Base-by-base conservation (phyloP, 64 coral and sea anemone genomes). In the Actinia tenebrosa region DNA sequence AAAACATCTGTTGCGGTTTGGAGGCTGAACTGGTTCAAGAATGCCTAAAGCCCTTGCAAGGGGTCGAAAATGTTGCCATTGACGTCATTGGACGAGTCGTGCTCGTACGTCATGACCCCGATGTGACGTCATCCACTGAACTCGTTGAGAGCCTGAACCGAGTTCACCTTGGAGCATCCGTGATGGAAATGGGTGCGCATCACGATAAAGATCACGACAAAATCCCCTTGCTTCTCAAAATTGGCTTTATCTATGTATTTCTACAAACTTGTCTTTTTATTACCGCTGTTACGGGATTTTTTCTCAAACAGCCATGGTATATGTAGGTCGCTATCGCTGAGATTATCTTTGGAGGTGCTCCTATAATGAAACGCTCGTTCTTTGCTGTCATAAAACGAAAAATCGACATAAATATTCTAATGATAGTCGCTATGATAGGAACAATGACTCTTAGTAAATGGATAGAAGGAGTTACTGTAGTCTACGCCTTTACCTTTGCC, bases 1-100 rank as follows among this genome's bases (percentile, higher is more conserved):
- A 99, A 45, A 99, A 99, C n/a, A 95, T 99, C 25, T 99, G 97
- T 22, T 99, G 97, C 50, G 56, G 87, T 50, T 95, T 95, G 93
- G 97, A 99, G 86, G 78, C 85, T 26, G 71, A 89, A 27, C 81
- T 99, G 17, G 97, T 99, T 23, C 82, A 90, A 55, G 97, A 99
- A 45, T 87, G 86, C 56, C 60, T 99, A 44, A 84, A 86, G 11
- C 86, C 93, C 43, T 69, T 98, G 60, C 45, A 98, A 45, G 92
- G 95, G 45, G 92, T 98, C 59, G 60, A 53, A 44, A 89, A 82
- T 37, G 92, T 98, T 14, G 86, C 91, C 71, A 93, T 99, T 30
- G 95, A 99, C 92, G 91, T 95, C 42, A 93, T 99, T 83, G 97
- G 97, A 30, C 90, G 97, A 8, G 93, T 99, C 3, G 97, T 87